Conservation (phyloP, 2,113 vertebrate genomes). For the Hiodon tergisus region DNA sequence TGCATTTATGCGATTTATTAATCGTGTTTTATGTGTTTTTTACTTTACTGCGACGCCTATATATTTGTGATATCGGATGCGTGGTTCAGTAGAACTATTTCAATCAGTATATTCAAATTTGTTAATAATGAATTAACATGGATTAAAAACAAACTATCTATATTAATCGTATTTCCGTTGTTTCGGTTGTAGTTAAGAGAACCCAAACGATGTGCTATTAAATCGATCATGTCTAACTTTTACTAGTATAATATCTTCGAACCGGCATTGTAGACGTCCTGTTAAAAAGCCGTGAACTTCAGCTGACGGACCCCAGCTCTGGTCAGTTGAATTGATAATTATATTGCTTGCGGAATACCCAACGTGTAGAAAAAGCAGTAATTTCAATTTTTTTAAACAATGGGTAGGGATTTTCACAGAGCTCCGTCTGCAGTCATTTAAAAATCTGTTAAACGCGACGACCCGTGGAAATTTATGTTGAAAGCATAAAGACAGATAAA, state of each 20-base stretch:
- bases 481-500: too few relatives aligned
- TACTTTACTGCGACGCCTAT: neutral
- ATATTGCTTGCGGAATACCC: neutral
- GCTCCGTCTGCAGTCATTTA: neutral
- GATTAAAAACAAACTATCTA: too few relatives aligned
- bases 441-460: neutral
- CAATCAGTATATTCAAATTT: neutral
- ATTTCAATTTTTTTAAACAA: neutral
- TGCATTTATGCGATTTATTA: neutral
- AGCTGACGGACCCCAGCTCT: neutral
- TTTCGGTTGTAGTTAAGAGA: too few relatives aligned
- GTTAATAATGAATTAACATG: neutral
- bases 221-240: too few relatives aligned
- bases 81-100: neutral
- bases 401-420: neutral
- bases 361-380: neutral
- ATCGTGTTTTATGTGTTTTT: neutral
- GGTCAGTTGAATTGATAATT: neutral
- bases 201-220: too few relatives aligned
- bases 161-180: too few relatives aligned
- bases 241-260: neutral
- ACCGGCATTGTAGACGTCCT: neutral
- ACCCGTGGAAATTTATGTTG: too few relatives aligned
- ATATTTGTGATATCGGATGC: neutral
- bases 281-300: neutral